Percentiles rank a stretch among this genome's conserved stretches.
Evolutionary conservation across 1,140 invertebrate species (phyloP).

Genomic region (Spodoptera litura): DNA sequence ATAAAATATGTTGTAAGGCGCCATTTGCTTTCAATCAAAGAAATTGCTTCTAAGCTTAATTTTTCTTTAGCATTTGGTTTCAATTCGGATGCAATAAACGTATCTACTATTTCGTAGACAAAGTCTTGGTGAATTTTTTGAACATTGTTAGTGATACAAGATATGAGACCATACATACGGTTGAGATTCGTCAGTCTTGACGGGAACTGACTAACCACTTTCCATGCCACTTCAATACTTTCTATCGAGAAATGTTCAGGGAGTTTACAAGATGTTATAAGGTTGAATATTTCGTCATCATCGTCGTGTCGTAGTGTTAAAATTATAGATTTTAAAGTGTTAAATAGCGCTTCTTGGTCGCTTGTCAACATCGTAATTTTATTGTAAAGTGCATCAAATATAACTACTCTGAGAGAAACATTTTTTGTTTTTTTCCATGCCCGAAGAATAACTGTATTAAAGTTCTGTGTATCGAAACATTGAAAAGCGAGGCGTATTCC

Average conservation of each 20-base stretch:
- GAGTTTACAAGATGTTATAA: constrained; percentile 48
- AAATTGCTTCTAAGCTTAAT: constrained; percentile 15
- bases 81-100: constrained; percentile 58
- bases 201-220: constrained; percentile 57
- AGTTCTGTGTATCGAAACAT: constrained; percentile 59
- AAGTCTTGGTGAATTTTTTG: constrained; percentile 54
- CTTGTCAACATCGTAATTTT: constrained; percentile 48
- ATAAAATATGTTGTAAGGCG: constrained; percentile 60
- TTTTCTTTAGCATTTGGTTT: constrained; percentile 29
- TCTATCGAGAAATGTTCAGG: constrained; percentile 53
- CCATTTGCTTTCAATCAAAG: constrained; percentile 60
- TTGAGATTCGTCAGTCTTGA: constrained; percentile 17
- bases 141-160: constrained; percentile 48
- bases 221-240: constrained; percentile 60
- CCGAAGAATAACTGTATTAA: constrained; percentile 58
- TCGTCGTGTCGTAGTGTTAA: constrained; percentile 64
- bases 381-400: constrained; percentile 63
- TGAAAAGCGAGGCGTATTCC: constrained; percentile 69
- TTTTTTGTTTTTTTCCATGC: constrained; percentile 71
- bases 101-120: constrained; percentile 57
- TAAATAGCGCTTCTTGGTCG: not conserved
- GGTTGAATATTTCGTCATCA: constrained; percentile 60
- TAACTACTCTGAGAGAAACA: constrained; percentile 63
- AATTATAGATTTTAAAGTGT: not conserved
- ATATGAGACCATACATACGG: constrained; percentile 45